Base-by-base conservation (phyloP, 2,113 vertebrate species). In the Hydropotes inermis region DNA sequence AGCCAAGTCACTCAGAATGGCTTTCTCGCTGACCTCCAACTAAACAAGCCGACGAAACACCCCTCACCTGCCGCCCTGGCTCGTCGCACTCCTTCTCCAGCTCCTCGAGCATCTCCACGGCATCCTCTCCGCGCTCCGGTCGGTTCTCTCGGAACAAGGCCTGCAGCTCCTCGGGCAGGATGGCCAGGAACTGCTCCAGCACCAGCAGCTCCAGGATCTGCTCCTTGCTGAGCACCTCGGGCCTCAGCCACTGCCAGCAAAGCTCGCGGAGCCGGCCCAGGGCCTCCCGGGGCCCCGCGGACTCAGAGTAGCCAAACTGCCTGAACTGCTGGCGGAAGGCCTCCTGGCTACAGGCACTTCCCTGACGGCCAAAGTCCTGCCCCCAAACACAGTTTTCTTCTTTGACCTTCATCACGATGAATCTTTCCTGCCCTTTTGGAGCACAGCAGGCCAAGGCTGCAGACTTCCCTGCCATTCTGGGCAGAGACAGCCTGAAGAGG, bases 121-220 rank as follows among this genome's bases (percentile, higher is more conserved):
- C 97, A 61, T 98, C 94, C 85, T 98, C 95, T 54, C 96, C 98
- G 0, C 91, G 94, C 61, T 78, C 74, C 1, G 97, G 98, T 0
- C 2, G 36, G 9, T 91, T 89, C 61, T 95, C 85, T 30, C 52
- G 83, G 25, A 98, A 89, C 83, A 96, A 98, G 86, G 81, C 64
- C 91, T 97, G 92, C 82, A 98, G 91, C 61, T 97, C 96, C 28
- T 92, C 30, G 0, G 97, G 98, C 50, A 98, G 91, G 50, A 98
- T 97, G 70, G 97, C 95, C 95, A 98, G 54, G 79, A 98, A 98
- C 97, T 98, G 98, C 89, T 98, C 98, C 81, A 98, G 91, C 70
- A 98, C 97, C 83, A 98, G 85, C 78, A 98, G 57, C 79, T 98
- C 98, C 81, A 98, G 79, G 19, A 98, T 98, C 94, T 98, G 97